Conservation (phyloP, 2,888 invertebrate genomes). For the Dicyrtoma fusca region DNA sequence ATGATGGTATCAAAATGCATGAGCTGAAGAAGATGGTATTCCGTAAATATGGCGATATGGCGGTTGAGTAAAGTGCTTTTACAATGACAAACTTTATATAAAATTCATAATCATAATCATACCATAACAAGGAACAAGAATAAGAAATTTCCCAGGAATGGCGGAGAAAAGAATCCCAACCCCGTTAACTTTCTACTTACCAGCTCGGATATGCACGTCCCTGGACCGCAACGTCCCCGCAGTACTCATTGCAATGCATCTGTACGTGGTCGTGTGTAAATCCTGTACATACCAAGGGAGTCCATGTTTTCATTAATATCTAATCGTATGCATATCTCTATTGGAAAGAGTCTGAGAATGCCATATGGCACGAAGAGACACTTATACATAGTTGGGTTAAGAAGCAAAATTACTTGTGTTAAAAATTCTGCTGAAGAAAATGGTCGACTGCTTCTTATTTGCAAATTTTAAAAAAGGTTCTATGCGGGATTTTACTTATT, state of each 20-base stretch:
- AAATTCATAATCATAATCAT: slow-evolving; percentile 1
- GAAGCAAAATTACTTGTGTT: too few species aligned
- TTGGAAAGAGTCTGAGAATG: too few species aligned
- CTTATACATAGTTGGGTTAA: too few species aligned
- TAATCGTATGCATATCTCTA: too few species aligned
- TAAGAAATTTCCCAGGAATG: background rate
- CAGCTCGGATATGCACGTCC: slow-evolving; percentile 85
- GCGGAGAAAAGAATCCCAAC: background rate
- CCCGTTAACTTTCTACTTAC: slow-evolving; percentile 64
- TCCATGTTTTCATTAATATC: too few species aligned
- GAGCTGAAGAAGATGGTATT: background rate
- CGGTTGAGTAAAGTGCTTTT: slow-evolving; percentile 20
- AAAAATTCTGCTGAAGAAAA: too few species aligned
- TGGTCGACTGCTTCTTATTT: too few species aligned
- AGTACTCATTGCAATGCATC: slow-evolving; percentile 71
- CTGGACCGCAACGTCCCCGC: slow-evolving; percentile 80
- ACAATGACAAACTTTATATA: slow-evolving; percentile 32
- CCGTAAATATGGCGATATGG: background rate
- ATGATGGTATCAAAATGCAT: background rate
- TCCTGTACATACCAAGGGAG: slow-evolving; percentile 62
- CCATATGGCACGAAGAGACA: too few species aligned
- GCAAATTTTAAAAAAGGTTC: too few species aligned
- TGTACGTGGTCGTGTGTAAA: slow-evolving; percentile 82
- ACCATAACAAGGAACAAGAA: slow-evolving; percentile 10
- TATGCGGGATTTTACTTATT: too few species aligned